A percentile compares a stretch with the other conserved stretches of the same genome.
phyloP scores from a whole-genome alignment of 2,888 invertebrate genomes.

The Conchocele bisecta region DNA sequence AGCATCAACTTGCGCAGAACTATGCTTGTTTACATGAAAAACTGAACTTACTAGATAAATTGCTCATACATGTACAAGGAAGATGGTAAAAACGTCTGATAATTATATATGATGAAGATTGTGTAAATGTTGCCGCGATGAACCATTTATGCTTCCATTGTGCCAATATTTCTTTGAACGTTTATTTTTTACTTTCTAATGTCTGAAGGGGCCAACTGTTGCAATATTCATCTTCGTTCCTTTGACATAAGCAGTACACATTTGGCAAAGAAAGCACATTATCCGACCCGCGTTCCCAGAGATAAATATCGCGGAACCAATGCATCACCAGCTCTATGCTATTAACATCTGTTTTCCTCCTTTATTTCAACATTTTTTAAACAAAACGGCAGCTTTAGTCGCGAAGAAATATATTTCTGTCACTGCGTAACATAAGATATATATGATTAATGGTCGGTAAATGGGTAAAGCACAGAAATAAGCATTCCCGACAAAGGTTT shows the following conservation, averaged over 20 bases:
- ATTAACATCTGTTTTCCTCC: constrained; percentile 49
- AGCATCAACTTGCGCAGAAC: too few relatives aligned
- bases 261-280: constrained; percentile 47
- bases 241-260: constrained; percentile 30
- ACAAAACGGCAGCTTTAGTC: constrained; percentile 31
- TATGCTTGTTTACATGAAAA: too few relatives aligned
- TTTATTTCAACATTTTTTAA: constrained; percentile 34
- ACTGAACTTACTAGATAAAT: too few relatives aligned
- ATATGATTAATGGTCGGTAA: constrained; percentile 46
- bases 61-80: too few relatives aligned
- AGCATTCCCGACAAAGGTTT: too few relatives aligned
- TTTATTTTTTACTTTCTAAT: too few relatives aligned
- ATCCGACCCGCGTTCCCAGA: constrained; percentile 30
- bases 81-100: too few relatives aligned
- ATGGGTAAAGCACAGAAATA: constrained; percentile 20
- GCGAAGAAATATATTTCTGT: constrained; percentile 54
- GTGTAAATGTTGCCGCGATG: too few relatives aligned
- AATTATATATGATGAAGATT: too few relatives aligned
- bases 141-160: too few relatives aligned
- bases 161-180: too few relatives aligned
- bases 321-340: constrained; percentile 41
- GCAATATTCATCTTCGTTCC: constrained; percentile 35
- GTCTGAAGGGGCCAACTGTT: constrained; percentile 45
- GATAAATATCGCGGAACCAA: constrained; percentile 51
- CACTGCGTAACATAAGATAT: constrained; percentile 42